Base-by-base conservation (phyloP, 1,140 invertebrate species). In the Drosophila truncata region DNA sequence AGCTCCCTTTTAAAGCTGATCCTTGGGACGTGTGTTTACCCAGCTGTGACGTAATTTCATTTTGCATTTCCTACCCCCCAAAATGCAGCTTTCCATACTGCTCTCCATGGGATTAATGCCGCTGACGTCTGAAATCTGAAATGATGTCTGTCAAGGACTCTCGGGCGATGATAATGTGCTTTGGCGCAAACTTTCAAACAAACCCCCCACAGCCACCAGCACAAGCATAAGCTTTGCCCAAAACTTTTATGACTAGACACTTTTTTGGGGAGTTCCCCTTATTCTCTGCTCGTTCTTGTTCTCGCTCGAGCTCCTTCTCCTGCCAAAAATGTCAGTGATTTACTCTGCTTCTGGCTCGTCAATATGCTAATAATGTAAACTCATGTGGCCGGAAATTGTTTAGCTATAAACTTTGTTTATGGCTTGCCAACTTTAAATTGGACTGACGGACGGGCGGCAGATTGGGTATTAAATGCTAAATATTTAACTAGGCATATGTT, bases 171-270 rank as follows among this genome's bases (percentile, higher is more conserved):
- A 81, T 88, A 88, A 90, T 90, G 78, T 75, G 77, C 69, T 87
- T 63, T 87, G 84, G 59, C 59, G 50, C 59, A 71, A 80, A 82
- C 80, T 84, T 90, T 78, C 35, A n/a, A 47, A 55, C 52, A 55
- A 76, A 57, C 50, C 59, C 47, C 57, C 46, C 46, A 39, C 39
- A 44, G 49, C 44, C 60, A 81, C 41, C 65, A 62, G 64, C 78
- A 76, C 33, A 41, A 64, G 65, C 61, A 59, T 60, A 75, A 79
- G 72, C 77, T 62, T 61, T 63, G 41, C 58, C 47, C 52, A 63
- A 88, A 88, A 88, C 33, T 88, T 88, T 81, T 84, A 90, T 84
- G 80, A 88, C 85, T 84, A 88, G 80, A 90, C 84, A 80, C 63
- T 87, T 87, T 82, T 82, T 76, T 27, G 66, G 64, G 77, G 58